A percentile compares a stretch with the other conserved stretches of the same genome.
Conservation (phyloP, 1,140 invertebrate species). For the Hesperophylax magnus region DNA sequence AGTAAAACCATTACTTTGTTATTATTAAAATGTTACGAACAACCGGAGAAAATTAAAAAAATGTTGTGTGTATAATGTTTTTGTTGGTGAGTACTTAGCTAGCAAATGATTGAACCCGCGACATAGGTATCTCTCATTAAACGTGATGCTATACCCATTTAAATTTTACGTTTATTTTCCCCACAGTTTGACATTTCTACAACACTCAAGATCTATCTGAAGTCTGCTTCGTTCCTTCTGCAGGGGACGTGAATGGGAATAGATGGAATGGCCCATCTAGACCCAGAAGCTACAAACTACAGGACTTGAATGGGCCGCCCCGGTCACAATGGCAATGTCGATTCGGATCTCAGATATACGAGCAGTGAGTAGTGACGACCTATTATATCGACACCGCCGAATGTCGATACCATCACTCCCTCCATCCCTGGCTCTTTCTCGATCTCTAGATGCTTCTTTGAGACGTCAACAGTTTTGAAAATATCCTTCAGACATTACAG, state of each 20-base stretch:
- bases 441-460: not conserved
- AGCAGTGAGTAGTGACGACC: not conserved
- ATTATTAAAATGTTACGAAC: too few species aligned
- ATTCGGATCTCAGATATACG: constrained; percentile 43
- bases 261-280: not conserved
- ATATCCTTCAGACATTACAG: too few species aligned
- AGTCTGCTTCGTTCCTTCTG: constrained; percentile 26
- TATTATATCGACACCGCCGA: constrained; percentile 54
- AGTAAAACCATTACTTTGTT: too few species aligned
- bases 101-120: too few species aligned
- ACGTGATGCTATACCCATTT: too few species aligned
- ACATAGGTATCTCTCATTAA: too few species aligned
- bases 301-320: constrained; percentile 50
- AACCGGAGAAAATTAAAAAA: too few species aligned
- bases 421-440: not conserved
- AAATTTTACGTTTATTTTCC: constrained; percentile 33
- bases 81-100: too few species aligned
- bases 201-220: constrained; percentile 42
- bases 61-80: too few species aligned
- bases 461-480: too few species aligned
- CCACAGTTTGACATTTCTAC: constrained; percentile 26
- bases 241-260: constrained; percentile 16
- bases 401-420: constrained; percentile 17
- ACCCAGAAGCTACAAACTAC: too few species aligned
- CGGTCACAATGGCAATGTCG: constrained; percentile 53